phyloP scores from a whole-genome alignment of 2,113 vertebrate genomes.

The Chaenogobius annularis region DNA sequence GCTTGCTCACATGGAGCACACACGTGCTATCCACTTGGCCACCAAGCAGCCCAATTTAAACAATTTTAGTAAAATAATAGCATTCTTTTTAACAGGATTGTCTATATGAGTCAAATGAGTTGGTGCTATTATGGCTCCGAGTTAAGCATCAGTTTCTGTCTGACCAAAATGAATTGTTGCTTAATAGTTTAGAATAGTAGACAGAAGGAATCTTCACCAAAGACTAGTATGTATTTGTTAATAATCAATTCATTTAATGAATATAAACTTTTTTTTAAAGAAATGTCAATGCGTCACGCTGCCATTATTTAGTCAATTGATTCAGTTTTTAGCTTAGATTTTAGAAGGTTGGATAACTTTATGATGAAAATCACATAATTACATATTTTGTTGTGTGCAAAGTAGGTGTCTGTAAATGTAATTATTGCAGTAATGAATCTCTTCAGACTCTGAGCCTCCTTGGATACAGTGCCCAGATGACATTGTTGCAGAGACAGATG shows the following conservation, averaged over 20 bases:
- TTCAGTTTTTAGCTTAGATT: background rate
- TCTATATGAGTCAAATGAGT: no score
- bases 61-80: background rate
- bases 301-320: conserved; percentile 18
- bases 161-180: no score
- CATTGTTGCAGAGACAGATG: conserved; percentile 81
- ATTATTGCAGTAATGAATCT: background rate
- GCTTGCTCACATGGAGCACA: no score
- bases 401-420: conserved; percentile 1
- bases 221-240: no score
- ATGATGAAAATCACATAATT: background rate
- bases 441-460: conserved; percentile 86
- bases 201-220: no score
- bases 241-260: background rate
- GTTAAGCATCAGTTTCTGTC: no score
- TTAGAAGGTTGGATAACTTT: conserved; percentile 48
- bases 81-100: background rate
- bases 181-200: no score
- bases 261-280: conserved; percentile 1
- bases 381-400: conserved; percentile 7
- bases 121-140: no score
- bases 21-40: no score
- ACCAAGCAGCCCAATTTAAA: no score
- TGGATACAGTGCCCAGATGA: conserved; percentile 84
- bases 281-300: background rate